Conservation (phyloP, 2,797 vertebrate species). For the Chelonia mydas region DNA sequence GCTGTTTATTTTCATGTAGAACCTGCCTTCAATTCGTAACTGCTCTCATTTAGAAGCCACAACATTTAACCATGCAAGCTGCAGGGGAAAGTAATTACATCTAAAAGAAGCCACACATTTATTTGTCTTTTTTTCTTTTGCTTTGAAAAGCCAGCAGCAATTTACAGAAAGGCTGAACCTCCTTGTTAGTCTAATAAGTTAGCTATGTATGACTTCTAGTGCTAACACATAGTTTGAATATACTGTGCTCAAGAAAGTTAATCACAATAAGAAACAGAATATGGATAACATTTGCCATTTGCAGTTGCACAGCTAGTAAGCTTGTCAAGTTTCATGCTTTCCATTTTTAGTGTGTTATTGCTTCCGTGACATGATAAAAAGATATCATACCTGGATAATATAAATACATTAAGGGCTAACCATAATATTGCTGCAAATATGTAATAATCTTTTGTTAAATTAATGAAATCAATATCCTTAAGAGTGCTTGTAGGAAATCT, state of each 20-base stretch:
- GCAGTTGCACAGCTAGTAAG: background rate
- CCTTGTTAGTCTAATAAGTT: background rate
- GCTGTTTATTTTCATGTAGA: conserved; percentile 45
- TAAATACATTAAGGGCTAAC: background rate
- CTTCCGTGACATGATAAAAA: background rate
- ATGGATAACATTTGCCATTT: background rate
- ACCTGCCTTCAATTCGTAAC: conserved; percentile 11
- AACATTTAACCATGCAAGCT: conserved; percentile 46
- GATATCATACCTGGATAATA: background rate
- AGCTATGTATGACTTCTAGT: conserved; percentile 1
- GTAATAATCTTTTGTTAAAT: background rate
- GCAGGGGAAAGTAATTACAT: conserved; percentile 46
- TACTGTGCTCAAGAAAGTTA: background rate
- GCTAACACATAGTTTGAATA: background rate
- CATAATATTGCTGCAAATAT: background rate
- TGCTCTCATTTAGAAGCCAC: conserved; percentile 56
- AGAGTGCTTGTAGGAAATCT: background rate
- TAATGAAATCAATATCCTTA: background rate
- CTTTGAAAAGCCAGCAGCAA: conserved; percentile 48
- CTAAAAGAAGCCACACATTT: conserved; percentile 14
- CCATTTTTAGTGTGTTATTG: background rate
- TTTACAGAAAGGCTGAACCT: background rate
- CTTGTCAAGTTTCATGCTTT: background rate
- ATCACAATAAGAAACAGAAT: background rate
- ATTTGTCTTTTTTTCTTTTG: conserved; percentile 14